Base-by-base conservation (phyloP, 2,113 vertebrate genomes). In the Hypanus sabinus region DNA sequence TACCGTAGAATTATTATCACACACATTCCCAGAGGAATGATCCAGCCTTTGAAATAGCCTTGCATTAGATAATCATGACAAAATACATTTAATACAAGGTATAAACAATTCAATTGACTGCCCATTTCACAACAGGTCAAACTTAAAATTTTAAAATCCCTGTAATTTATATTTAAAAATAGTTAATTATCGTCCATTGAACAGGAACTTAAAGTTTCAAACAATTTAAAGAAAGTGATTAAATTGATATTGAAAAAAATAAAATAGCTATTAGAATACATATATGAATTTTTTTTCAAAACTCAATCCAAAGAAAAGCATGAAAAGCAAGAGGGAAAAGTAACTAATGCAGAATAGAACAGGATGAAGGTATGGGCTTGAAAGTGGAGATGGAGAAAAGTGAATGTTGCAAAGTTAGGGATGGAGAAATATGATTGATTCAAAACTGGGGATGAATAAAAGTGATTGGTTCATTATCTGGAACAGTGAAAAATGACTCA, bases 11-110 rank as follows among this genome's bases (percentile, higher is more conserved):
- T 33, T 55, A 93, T 75, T 12, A 46, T 5, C 22, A 73, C 36
- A 75, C 16, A 55, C 38, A 93, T 38, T 30, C 70, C 68, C 73
- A 71, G 36, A 46, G 70, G 46, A 93, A 93, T 55, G 91, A 93
- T 73, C 70, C 38, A 93, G 90, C 91, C 91, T 55, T 93, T 93
- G 36, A 73, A 55, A 27, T 73, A 36, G 68, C 60, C 16, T 24
- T 93, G 91, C 90, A 93, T 70, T 38, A 93, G 70, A 55, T 36
- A 55, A 90, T 68, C 10, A 0, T 71, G 88, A 92, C 10, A 16
- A 70, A 93, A 93, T 93, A 93, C 24, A 27, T 30, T 27, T 30
- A 73, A 46, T 93, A 73, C 73, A 93, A 93, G 24, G 36, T 70
- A 14, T 75, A 93, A 27, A 73, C 36, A 55, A 73, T 70, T 73